A percentile compares a stretch with the other conserved stretches of the same genome.
Conservation (phyloP, 2,797 vertebrate species). For the Urophycis tenuis region DNA sequence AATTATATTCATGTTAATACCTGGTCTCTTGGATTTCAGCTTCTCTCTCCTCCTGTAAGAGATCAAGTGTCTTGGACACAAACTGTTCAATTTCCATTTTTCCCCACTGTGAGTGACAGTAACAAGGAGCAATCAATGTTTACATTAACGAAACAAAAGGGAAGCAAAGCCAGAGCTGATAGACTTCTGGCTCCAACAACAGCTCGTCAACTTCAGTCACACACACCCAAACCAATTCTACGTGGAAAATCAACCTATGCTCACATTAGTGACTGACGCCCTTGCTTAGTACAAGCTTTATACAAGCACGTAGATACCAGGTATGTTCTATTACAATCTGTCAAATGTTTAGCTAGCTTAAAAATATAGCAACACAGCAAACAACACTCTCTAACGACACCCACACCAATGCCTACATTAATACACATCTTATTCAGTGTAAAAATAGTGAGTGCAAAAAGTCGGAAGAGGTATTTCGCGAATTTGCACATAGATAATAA, state of each 20-base stretch:
- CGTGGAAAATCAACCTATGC: slow-evolving; percentile 3
- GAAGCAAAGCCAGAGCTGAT: not conserved
- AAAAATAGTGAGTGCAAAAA: not conserved
- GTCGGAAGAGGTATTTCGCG: not conserved
- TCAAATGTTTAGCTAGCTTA: not conserved
- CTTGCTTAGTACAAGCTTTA: no score
- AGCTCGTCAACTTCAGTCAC: no score
- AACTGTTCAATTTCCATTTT: slow-evolving; percentile 78
- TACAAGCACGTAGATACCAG: not conserved
- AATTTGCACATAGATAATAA: not conserved
- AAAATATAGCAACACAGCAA: not conserved
- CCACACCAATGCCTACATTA: no score
- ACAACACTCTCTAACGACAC: not conserved
- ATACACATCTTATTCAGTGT: not conserved
- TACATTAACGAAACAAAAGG: not conserved
- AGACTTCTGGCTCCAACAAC: not conserved
- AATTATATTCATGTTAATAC: slow-evolving; percentile 50
- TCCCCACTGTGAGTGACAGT: slow-evolving; percentile 24
- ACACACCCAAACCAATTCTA: not conserved
- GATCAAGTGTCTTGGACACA: slow-evolving; percentile 74
- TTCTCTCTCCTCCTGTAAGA: slow-evolving; percentile 83
- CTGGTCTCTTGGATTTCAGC: slow-evolving; percentile 86
- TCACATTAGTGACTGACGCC: not conserved
- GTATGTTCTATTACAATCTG: not conserved
- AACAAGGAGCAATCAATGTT: not conserved